A percentile compares a stretch with the other conserved stretches of the same genome.
Evolutionary conservation across 2,113 vertebrate species (phyloP).

Genomic region (Toxotes jaculatrix): DNA sequence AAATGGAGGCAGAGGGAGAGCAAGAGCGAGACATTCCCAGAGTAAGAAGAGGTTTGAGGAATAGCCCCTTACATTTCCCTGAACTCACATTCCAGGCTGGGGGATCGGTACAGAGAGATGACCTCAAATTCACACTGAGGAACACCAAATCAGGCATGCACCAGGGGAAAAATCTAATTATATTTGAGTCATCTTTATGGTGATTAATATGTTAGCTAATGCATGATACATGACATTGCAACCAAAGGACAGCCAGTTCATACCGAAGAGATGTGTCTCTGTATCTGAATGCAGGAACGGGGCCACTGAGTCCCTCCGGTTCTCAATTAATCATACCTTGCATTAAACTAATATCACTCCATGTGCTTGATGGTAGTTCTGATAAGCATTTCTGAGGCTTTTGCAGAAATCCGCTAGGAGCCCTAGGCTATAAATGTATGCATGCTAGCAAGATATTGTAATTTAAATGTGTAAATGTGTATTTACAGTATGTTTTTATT

Average conservation of each 20-base stretch:
- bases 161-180: conserved; percentile 68
- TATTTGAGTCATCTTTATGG: conserved; percentile 72
- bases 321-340: conserved; percentile 69
- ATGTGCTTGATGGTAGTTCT: conserved; percentile 49
- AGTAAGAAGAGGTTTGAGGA: conserved; percentile 51
- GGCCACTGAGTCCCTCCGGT: conserved; percentile 31
- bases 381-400: conserved; percentile 59
- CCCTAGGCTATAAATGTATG: conserved; percentile 40
- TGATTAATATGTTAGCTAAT: conserved; percentile 77
- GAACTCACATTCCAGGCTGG: conserved; percentile 24
- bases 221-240: conserved; percentile 70
- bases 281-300: conserved; percentile 50
- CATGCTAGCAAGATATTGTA: conserved; percentile 37
- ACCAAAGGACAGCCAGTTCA: conserved; percentile 44
- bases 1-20: conserved; percentile 30
- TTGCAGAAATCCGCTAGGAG: conserved; percentile 44
- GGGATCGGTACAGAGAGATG: conserved; percentile 49
- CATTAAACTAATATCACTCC: conserved; percentile 69
- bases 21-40: conserved; percentile 11
- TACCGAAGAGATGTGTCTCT: conserved; percentile 35
- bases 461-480: conserved; percentile 2
- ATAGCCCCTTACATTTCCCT: conserved; percentile 41
- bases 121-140: conserved; percentile 69
- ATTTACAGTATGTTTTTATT: background rate
- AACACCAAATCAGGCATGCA: conserved; percentile 60